Conservation (phyloP, 2,888 invertebrate genomes). For the Erebia epiphron region DNA sequence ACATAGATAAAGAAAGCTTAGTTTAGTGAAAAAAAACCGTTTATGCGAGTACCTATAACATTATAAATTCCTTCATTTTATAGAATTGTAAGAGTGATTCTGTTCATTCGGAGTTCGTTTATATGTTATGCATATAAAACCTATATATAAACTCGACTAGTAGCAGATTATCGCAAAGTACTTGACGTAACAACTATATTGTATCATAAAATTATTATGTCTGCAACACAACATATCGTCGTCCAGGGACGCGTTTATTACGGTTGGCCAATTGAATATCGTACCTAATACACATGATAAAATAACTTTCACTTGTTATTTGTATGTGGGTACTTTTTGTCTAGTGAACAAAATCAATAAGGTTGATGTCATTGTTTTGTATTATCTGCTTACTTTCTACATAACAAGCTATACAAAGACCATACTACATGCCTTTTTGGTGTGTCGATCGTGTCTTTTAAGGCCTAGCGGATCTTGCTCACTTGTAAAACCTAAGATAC, state of each 20-base stretch:
- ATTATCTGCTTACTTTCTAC: too few relatives aligned
- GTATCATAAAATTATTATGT: constrained; percentile 11
- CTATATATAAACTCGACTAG: neutral
- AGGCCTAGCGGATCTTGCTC: too few relatives aligned
- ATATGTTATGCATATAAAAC: neutral
- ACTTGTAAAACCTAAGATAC: too few relatives aligned
- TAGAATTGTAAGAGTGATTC: too few relatives aligned
- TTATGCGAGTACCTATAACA: too few relatives aligned
- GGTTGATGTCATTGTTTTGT: too few relatives aligned
- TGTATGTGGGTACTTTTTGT: neutral
- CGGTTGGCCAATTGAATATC: neutral
- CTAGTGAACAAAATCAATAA: neutral
- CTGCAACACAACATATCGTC: constrained; percentile 17
- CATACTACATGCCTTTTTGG: too few relatives aligned
- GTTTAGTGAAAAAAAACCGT: too few relatives aligned
- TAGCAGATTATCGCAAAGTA: constrained; percentile 11
- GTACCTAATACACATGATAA: neutral
- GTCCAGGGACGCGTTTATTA: constrained; percentile 11
- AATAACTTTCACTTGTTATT: neutral
- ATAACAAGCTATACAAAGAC: too few relatives aligned
- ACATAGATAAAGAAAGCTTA: too few relatives aligned
- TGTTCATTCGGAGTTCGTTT: neutral
- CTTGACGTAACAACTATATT: neutral
- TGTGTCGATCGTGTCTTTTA: too few relatives aligned
- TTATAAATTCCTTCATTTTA: too few relatives aligned